phyloP scores from a whole-genome alignment of 2,888 invertebrate species.

The Aspidiotus destructor region DNA sequence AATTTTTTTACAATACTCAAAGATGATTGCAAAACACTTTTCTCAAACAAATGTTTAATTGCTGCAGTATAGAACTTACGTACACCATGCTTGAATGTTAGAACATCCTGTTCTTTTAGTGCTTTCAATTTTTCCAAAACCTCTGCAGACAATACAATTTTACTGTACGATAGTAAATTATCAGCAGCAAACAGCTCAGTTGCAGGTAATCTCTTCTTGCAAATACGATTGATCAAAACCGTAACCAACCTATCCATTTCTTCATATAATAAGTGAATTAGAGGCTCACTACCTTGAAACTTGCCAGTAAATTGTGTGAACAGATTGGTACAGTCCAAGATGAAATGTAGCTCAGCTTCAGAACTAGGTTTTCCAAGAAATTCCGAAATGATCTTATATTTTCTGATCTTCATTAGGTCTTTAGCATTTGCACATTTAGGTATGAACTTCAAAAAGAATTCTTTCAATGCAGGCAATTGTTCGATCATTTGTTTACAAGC shows the following conservation, averaged over 20 bases:
- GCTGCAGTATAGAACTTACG: no score
- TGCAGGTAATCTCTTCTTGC: no score
- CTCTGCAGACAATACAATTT: no score
- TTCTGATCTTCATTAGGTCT: background rate
- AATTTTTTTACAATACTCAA: no score
- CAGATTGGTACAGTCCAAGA: background rate
- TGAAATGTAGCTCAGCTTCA: background rate
- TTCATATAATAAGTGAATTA: background rate
- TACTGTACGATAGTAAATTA: no score
- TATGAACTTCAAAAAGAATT: conserved; percentile 11
- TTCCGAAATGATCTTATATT: background rate
- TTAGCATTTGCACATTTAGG: conserved; percentile 11
- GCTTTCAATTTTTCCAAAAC: no score
- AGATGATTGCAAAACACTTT: no score
- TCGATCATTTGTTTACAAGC: conserved; percentile 9
- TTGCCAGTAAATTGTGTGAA: background rate
- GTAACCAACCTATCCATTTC: background rate
- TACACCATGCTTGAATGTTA: no score
- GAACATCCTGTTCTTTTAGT: no score
- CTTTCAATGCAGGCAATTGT: conserved; percentile 7
- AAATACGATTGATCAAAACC: no score
- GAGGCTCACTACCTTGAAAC: background rate
- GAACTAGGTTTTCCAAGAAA: conserved; percentile 5
- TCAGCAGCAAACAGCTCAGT: no score
- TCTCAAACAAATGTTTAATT: no score